Percentiles rank a stretch among this genome's conserved stretches.
Conservation (phyloP, 2,888 invertebrate genomes). For the Aplocera efformata region DNA sequence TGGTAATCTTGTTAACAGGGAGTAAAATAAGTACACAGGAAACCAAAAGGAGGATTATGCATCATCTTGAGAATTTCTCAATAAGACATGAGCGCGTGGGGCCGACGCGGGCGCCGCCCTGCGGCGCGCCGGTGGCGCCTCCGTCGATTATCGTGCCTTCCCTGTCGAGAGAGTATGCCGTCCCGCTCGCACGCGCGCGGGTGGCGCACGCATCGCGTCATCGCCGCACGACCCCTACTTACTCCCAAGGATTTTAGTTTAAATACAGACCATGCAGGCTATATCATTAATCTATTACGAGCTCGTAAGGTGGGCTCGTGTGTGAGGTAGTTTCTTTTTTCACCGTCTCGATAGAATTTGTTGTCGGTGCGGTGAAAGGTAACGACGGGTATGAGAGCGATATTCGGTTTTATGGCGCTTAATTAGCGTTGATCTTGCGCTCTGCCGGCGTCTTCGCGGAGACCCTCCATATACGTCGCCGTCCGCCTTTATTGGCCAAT, state of each 20-base stretch:
- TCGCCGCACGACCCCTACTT: constrained; percentile 35
- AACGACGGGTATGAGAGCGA: constrained; percentile 61
- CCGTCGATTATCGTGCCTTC: constrained; percentile 54
- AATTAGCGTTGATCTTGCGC: constrained; percentile 72
- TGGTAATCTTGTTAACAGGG: constrained; percentile 78
- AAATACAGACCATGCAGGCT: constrained; percentile 65
- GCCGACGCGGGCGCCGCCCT: constrained; percentile 71
- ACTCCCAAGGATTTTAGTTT: constrained; percentile 53
- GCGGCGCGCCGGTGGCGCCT: constrained; percentile 68
- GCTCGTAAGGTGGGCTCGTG: constrained; percentile 59
- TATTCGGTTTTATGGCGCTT: constrained; percentile 74
- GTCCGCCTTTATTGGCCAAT: constrained; percentile 59
- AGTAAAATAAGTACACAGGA: constrained; percentile 68
- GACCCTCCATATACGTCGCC: constrained; percentile 54
- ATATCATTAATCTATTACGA: constrained; percentile 78
- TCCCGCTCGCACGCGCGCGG: constrained; percentile 51
- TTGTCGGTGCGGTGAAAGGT: constrained; percentile 63
- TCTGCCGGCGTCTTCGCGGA: constrained; percentile 52
- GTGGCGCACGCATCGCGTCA: constrained; percentile 52
- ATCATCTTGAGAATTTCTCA: constrained; percentile 78
- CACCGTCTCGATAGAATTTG: constrained; percentile 53
- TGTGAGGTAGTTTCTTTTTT: constrained; percentile 59
- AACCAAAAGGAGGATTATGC: constrained; percentile 74
- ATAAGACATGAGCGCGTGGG: constrained; percentile 74
- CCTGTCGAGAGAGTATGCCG: constrained; percentile 34